Evolutionary conservation across 2,797 vertebrate genomes (phyloP), one percentile per base, ranked within the genome.

Genomic region (Podarcis siculus): DNA sequence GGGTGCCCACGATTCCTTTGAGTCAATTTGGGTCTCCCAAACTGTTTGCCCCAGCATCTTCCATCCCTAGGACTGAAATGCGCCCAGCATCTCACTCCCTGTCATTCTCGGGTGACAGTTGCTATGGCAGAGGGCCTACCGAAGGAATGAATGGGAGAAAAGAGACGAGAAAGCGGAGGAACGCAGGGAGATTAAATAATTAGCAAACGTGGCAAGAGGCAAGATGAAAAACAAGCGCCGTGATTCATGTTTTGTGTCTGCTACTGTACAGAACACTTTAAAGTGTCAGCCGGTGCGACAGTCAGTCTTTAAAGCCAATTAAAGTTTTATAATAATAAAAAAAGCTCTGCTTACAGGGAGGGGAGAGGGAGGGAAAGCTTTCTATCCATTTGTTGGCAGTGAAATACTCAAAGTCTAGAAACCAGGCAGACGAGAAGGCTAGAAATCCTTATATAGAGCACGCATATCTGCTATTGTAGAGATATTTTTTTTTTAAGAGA

Each of bases 201-300:
- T 94, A 94, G 94, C 89, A 94, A 94, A 93, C 49, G 88, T 94
- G 89, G 91, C 94, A 95, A 95, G 92, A 77, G 89, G 94, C 89
- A 92, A 21, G 82, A 90, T 76, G 92, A 91, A 96, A 95, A 95
- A 86, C 95, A 95, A 96, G 87, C 85, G 86, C 83, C 87, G 8
- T 96, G 96, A 96, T 97, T 97, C 96, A 95, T 96, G 95, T 93
- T 95, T 95, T 86, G 69, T 91, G 95, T 96, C 95, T 89, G 86
- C 93, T 89, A 87, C 93, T 15, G 87, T 82, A 94, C 10, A 2
- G 91, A 95, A 92, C 92, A 88, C 93, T 96, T 96, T 93, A 79
- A 93, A 93, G 92, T 96, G 95, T 95, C 95, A 95, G 94, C 94
- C 91, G 75, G 92, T 93, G 92, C 0, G 93, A 95, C 93, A 80